A percentile compares a stretch with the other conserved stretches of the same genome.
Evolutionary conservation across 92 coral and sea anemone genomes (phyloP).

Genomic region (Heliopora coerulea): DNA sequence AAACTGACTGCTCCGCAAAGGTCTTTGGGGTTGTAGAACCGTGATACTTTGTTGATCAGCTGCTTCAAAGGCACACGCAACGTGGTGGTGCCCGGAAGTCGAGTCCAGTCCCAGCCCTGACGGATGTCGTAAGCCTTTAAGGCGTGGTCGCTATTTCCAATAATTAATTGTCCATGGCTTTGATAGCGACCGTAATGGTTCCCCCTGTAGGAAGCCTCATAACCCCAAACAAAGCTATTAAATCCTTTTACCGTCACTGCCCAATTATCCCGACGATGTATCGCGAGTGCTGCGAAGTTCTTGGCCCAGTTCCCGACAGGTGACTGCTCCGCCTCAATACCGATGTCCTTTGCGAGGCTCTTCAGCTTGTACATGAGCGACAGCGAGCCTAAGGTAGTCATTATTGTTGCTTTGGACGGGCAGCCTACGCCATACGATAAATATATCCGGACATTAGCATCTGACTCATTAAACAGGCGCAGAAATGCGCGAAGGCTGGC

Average conservation of each 20-base stretch:
- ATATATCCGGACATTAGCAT: conserved; percentile 21
- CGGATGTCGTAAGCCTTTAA: conserved; percentile 57
- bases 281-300: conserved; percentile 69
- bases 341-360: conserved; percentile 32
- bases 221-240: conserved; percentile 64
- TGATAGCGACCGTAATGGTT: conserved; percentile 63
- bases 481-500: conserved; percentile 27
- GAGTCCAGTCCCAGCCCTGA: conserved; percentile 79
- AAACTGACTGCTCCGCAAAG: conserved; percentile 72
- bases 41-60: conserved; percentile 4
- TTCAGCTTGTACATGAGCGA: not conserved
- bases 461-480: conserved; percentile 35
- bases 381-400: conserved; percentile 31
- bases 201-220: conserved; percentile 43
- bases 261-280: conserved; percentile 74
- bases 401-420: not conserved
- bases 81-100: conserved; percentile 77
- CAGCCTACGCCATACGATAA: conserved; percentile 4
- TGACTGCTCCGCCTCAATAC: conserved; percentile 47
- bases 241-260: conserved; percentile 72
- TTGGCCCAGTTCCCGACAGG: conserved; percentile 81
- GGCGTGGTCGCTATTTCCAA: conserved; percentile 59
- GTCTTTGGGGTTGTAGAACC: conserved; percentile 49
- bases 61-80: conserved; percentile 42
- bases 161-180: conserved; percentile 65